Conservation (phyloP, 2,113 vertebrate species). For the Gopherus flavomarginatus region DNA sequence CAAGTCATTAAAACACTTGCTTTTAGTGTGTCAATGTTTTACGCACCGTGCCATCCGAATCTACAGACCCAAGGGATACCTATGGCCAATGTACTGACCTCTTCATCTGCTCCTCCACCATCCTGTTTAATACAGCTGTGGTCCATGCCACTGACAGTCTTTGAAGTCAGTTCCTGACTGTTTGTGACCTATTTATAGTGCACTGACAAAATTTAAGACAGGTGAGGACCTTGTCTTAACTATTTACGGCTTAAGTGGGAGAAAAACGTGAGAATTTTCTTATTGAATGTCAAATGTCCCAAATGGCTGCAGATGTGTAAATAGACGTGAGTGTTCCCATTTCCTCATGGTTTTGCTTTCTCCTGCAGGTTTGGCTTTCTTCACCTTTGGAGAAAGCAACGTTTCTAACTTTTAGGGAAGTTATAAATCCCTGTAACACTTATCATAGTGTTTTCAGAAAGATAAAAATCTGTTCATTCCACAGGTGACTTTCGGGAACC, state of each 20-base stretch:
- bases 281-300: conserved; percentile 45
- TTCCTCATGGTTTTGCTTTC: conserved; percentile 48
- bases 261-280: conserved; percentile 57
- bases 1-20: not conserved
- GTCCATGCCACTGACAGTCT: conserved; percentile 13
- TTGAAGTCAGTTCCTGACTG: not conserved
- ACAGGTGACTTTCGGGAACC: conserved; percentile 53
- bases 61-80: not conserved
- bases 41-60: not conserved
- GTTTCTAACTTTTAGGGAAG: conserved; percentile 55
- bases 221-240: conserved; percentile 66
- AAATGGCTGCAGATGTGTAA: conserved; percentile 50
- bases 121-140: not conserved
- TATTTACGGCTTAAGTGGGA: conserved; percentile 62
- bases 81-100: not conserved
- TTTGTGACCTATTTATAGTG: conserved; percentile 1
- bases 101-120: conserved; percentile 32
- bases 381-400: conserved; percentile 44
- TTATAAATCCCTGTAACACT: conserved; percentile 56
- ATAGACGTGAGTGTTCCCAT: conserved; percentile 51
- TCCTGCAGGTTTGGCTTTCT: conserved; percentile 39
- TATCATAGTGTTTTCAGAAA: conserved; percentile 54
- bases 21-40: not conserved
- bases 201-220: conserved; percentile 61
- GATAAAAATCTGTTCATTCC: conserved; percentile 59